Conservation (phyloP, 2,113 vertebrate genomes). For the Neopipo cinnamomea region DNA sequence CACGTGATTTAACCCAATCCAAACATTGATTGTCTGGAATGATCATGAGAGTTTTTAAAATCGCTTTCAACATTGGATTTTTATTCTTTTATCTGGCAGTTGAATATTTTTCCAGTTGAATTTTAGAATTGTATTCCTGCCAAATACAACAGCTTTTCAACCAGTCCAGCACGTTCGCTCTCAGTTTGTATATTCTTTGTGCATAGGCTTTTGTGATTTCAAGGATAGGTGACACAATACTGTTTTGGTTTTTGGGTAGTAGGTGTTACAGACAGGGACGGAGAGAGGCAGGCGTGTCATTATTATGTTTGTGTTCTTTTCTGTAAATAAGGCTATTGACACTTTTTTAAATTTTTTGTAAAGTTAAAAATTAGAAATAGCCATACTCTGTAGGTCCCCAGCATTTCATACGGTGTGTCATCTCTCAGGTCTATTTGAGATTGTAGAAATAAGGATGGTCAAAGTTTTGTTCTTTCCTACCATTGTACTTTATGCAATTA, state of each 20-base stretch:
- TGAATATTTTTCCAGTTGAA: background rate
- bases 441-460: background rate
- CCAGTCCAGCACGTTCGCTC: background rate
- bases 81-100: background rate
- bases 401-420: background rate
- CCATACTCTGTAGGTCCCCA: background rate
- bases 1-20: background rate
- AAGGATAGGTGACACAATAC: background rate
- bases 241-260: background rate
- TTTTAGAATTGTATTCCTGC: background rate
- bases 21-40: background rate
- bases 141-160: background rate
- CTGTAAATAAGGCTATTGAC: background rate
- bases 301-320: background rate
- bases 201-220: background rate
- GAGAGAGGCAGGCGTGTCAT: background rate
- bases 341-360: background rate
- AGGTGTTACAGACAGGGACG: background rate
- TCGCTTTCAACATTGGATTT: background rate
- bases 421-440: background rate
- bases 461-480: background rate
- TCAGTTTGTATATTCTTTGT: background rate
- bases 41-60: background rate
- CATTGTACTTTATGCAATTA: background rate
- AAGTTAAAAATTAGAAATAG: background rate